These are phyloP conservation scores for Calameuta filiformis DNA, from an alignment of 2,888 invertebrate genomes.

Conservation along the genomic window DNA sequence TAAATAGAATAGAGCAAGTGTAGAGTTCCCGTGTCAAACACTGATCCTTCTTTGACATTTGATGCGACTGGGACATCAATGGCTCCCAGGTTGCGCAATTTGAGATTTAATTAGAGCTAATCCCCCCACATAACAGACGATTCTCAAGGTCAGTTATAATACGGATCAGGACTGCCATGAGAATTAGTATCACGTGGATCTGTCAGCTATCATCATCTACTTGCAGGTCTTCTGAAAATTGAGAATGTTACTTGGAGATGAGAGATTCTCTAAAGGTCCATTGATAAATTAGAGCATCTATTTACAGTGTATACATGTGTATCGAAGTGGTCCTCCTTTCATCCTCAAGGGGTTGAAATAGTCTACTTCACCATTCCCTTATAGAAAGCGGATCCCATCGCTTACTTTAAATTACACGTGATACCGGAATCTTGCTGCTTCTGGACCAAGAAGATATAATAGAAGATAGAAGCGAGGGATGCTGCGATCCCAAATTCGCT, in stretches of 20 bases:
- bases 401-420: background rate
- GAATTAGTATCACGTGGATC: slow-evolving; percentile 45
- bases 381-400: background rate
- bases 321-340: background rate
- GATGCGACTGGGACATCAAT: slow-evolving; percentile 32
- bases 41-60: slow-evolving; percentile 50
- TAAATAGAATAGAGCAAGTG: slow-evolving; percentile 30
- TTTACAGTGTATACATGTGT: background rate
- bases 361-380: background rate
- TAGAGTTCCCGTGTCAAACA: slow-evolving; percentile 48
- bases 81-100: slow-evolving; percentile 32
- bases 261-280: background rate
- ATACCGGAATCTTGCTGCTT: background rate
- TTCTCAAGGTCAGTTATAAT: slow-evolving; percentile 38
- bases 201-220: slow-evolving; percentile 8
- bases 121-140: slow-evolving; percentile 37
- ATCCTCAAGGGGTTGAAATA: background rate
- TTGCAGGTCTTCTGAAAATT: slow-evolving; percentile 37
- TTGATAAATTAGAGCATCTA: background rate
- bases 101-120: slow-evolving; percentile 57
- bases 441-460: background rate
- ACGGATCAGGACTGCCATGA: slow-evolving; percentile 15
- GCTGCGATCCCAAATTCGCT: background rate
- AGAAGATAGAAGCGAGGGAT: background rate
- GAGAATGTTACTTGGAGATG: slow-evolving; percentile 19